Base-by-base conservation (phyloP, 2,113 vertebrate genomes). In the Erythrocercus mccallii region DNA sequence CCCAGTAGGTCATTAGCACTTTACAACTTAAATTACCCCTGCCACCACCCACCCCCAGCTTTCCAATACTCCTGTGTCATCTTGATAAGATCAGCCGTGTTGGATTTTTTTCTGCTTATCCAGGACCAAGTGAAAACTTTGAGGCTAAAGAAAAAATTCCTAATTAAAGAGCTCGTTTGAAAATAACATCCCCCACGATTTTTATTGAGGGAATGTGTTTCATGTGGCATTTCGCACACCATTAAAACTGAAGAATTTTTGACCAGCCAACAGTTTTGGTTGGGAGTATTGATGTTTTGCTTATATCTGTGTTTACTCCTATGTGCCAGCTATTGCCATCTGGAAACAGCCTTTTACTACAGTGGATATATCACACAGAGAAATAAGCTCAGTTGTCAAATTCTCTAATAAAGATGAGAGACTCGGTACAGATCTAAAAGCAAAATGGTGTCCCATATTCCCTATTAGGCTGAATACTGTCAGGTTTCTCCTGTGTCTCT, bases 321-420 rank as follows among this genome's bases (percentile, higher is more conserved):
- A 0, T 78, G 24, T 12, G 40, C 56, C 76, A 77, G 51, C 62
- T 64, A 23, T 79, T 72, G 21, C 74, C 81, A 37, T 30, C 87
- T 74, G 81, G 90, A 61, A 94, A 86, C 64, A 93, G 76, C 81
- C 30, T 90, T 87, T 96, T 86, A 53, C 88, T 86, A 47, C 74
- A 54, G 31, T 7, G 40, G 51, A 27, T 95, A 81, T 82, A 72
- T 92, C 90, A 71, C 64, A 66, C 40, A 53, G 71, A 74, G 80
- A 78, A 94, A 78, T 60, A 71, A 93, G 44, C 56, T 30, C 47
- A 71, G 82, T 86, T 94, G 85, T 90, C 93, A 90, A 69, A 66
- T 30, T 78, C 79, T 64, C 51, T 93, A 83, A 94, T 94, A 86
- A 85, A 86, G 82, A 81, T 28, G 85, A 83, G 85, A 58, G 62